phyloP scores from a whole-genome alignment of 1,140 invertebrate species.

The Tetramorium alpestre region DNA sequence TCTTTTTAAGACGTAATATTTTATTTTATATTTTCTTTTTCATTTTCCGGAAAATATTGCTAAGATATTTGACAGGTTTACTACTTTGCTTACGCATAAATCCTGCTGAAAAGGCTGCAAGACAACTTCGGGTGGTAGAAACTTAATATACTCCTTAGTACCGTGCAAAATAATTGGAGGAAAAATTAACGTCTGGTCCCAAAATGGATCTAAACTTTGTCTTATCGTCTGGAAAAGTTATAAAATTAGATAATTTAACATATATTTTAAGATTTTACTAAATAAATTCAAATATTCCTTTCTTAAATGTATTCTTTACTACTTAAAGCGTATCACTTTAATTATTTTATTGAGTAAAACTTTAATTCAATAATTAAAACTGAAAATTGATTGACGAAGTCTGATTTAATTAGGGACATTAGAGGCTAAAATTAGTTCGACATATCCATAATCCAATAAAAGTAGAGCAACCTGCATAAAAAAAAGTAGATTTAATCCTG shows the following conservation, averaged over 20 bases:
- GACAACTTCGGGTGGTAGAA: slow-evolving; percentile 84
- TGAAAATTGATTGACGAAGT: neutral
- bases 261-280: neutral
- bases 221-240: slow-evolving; percentile 77
- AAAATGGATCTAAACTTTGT: slow-evolving; percentile 86
- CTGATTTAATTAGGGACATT: neutral
- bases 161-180: slow-evolving; percentile 85
- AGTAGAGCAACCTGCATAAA: neutral
- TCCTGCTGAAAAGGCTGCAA: slow-evolving; percentile 83
- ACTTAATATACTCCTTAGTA: slow-evolving; percentile 82
- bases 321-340: neutral
- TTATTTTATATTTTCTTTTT: neutral
- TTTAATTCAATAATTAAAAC: neutral
- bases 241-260: neutral
- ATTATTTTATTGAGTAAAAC: neutral
- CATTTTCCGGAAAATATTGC: neutral
- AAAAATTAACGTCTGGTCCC: slow-evolving; percentile 87
- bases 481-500: neutral
- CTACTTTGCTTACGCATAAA: slow-evolving; percentile 75
- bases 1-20: neutral
- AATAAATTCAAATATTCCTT: neutral
- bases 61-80: neutral
- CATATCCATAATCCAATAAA: neutral
- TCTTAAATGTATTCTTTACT: too few relatives aligned
- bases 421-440: neutral